Conservation (phyloP, 2,113 vertebrate species). For the Muscicapa adusta region DNA sequence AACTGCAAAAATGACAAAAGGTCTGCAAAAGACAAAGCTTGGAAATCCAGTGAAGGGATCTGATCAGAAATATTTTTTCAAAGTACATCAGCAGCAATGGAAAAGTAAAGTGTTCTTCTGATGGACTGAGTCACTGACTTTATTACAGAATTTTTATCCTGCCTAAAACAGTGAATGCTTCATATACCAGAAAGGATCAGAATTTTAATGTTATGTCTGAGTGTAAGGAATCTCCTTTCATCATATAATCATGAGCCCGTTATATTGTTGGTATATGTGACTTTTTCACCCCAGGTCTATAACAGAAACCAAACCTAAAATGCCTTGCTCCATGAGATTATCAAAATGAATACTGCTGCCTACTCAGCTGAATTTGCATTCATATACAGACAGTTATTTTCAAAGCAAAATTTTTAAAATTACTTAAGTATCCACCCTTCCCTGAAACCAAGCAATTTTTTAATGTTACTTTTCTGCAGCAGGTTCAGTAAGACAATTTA, state of each 20-base stretch:
- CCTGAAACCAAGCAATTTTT: neutral
- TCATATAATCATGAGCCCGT: neutral
- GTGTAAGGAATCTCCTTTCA: neutral
- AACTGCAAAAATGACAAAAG: neutral
- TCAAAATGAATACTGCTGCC: neutral
- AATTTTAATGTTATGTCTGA: neutral
- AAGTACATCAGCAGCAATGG: neutral
- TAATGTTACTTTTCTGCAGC: neutral
- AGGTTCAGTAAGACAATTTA: neutral
- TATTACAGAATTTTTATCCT: neutral
- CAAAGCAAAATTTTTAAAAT: neutral
- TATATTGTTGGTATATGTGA: neutral
- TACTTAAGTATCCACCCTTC: neutral
- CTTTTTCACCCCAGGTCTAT: accelerated
- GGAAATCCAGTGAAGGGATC: neutral
- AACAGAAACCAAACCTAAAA: neutral
- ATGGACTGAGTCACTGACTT: neutral
- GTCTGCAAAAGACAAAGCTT: neutral
- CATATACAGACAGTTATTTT: neutral
- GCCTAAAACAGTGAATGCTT: neutral
- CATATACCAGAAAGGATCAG: neutral
- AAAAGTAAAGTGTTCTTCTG: neutral
- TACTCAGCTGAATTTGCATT: neutral
- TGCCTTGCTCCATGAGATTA: neutral
- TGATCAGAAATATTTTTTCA: neutral